Conservation (phyloP, 2,113 vertebrate genomes). For the Jacana jacana region DNA sequence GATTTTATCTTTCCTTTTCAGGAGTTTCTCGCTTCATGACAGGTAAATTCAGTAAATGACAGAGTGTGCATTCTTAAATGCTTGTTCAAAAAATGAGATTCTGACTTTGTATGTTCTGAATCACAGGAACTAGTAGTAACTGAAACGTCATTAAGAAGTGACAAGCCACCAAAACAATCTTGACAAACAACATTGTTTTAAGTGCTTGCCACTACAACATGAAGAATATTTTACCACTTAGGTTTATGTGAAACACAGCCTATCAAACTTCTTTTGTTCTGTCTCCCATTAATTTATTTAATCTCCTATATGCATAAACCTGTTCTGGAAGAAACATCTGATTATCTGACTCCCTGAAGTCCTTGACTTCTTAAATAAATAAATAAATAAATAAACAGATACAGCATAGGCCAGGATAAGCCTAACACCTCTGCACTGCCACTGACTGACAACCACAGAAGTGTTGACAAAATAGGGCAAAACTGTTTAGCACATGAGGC, state of each 20-base stretch:
- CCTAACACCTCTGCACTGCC: not conserved
- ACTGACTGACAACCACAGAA: constrained; percentile 23
- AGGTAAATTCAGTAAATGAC: not conserved
- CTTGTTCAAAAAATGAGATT: not conserved
- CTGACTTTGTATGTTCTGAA: not conserved
- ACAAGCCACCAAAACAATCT: not conserved
- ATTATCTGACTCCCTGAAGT: not conserved
- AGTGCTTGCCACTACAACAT: not conserved
- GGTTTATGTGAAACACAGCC: not conserved
- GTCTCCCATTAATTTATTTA: not conserved
- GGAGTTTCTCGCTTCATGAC: not conserved
- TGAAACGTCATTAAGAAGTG: not conserved
- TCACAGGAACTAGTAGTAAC: not conserved
- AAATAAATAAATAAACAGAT: not conserved
- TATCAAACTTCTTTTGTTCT: not conserved
- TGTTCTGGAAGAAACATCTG: not conserved
- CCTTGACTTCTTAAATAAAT: not conserved
- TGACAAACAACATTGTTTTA: not conserved
- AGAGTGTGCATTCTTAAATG: not conserved
- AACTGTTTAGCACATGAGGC: not conserved
- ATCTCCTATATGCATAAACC: not conserved
- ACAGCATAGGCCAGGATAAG: not conserved
- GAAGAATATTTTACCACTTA: not conserved
- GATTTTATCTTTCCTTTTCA: not conserved
- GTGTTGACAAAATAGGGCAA: not conserved